A percentile compares a stretch with the other conserved stretches of the same genome.
These are phyloP conservation scores for Drosophila rubida DNA, from an alignment of 2,888 invertebrate genomes.

Conservation along the genomic window DNA sequence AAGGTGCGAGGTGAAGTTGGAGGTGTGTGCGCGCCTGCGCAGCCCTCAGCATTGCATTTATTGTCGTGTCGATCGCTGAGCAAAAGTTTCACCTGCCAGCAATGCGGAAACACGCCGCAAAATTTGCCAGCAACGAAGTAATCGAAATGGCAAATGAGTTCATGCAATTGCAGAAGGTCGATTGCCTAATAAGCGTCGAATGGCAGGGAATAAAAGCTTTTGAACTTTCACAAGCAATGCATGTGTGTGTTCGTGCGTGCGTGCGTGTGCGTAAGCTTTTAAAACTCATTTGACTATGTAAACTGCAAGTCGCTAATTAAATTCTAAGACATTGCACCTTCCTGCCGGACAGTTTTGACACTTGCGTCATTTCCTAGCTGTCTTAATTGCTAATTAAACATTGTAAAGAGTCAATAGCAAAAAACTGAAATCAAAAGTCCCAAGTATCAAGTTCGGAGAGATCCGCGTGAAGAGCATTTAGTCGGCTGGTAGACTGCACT, in stretches of 20 bases:
- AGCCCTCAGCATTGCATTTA: slow-evolving; percentile 53
- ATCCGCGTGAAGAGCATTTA: slow-evolving; percentile 7
- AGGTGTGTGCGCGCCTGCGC: slow-evolving; percentile 39
- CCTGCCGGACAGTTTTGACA: slow-evolving; percentile 7
- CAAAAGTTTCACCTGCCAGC: slow-evolving; percentile 60
- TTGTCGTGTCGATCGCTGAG: slow-evolving; percentile 45
- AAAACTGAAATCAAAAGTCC: slow-evolving; percentile 31
- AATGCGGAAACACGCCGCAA: slow-evolving; percentile 63
- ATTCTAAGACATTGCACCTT: slow-evolving; percentile 30
- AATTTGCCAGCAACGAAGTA: background rate
- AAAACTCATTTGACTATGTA: slow-evolving; percentile 22
- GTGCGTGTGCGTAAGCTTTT: background rate
- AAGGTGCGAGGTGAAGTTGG: slow-evolving; percentile 17
- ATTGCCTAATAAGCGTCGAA: slow-evolving; percentile 30
- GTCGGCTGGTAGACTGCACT: slow-evolving; percentile 24
- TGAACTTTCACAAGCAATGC: slow-evolving; percentile 18
- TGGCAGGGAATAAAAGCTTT: slow-evolving; percentile 25
- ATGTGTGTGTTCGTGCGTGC: background rate
- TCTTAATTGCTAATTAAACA: slow-evolving; percentile 15
- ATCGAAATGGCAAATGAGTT: slow-evolving; percentile 34
- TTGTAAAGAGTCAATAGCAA: slow-evolving; percentile 20
- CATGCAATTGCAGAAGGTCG: slow-evolving; percentile 43
- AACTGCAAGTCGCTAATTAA: slow-evolving; percentile 42
- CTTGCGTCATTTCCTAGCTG: slow-evolving; percentile 32
- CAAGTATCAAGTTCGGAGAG: slow-evolving; percentile 53